Base-by-base conservation (phyloP, 2,888 invertebrate species). In the Cotesia congregata region DNA sequence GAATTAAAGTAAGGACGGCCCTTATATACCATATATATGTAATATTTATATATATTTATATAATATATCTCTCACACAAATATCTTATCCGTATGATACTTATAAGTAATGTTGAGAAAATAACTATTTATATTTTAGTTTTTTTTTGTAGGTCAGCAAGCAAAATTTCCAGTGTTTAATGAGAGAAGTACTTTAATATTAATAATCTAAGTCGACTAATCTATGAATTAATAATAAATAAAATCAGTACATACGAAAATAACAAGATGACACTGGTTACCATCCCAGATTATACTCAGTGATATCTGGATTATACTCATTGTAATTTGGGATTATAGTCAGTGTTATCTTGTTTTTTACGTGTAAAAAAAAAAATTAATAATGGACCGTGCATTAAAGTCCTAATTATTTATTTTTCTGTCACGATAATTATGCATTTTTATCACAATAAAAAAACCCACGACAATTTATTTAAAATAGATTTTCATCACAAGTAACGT, bases 41-140 rank as follows among this genome's bases (percentile, higher is more conserved):
- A 30, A 30, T 30, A 30, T 30, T 30, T 70, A 62, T 77, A 73
- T 75, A 67, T 67, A 70, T 70, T 50, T 61, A 67, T 82, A 80
- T 81, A 83, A 79, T 83, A 83, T 82, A 82, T 79, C 80, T 83
- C 79, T 82, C 84, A 83, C 84, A 84, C 82, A 82, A 82, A 83
- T 83, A 80, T 76, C 75, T 84, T 82, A 83, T 83, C 83, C 80
- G 72, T 77, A 76, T 69, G 74, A 85, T 84, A 85, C 86, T 88
- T 88, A 89, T 82, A 85, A 80, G 82, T 88, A 87, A 89, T 82
- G 85, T 86, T 88, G 88, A 88, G 89, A 89, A 89, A 89, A 89
- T 89, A 89, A 88, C 86, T 83, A 79, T 78, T 79, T 79, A 77
- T 87, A 83, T 84, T 85, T 84, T 83, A 83, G 83, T 80, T 78